phyloP scores from a whole-genome alignment of 2,113 vertebrate species.

The Macquaria australasica region DNA sequence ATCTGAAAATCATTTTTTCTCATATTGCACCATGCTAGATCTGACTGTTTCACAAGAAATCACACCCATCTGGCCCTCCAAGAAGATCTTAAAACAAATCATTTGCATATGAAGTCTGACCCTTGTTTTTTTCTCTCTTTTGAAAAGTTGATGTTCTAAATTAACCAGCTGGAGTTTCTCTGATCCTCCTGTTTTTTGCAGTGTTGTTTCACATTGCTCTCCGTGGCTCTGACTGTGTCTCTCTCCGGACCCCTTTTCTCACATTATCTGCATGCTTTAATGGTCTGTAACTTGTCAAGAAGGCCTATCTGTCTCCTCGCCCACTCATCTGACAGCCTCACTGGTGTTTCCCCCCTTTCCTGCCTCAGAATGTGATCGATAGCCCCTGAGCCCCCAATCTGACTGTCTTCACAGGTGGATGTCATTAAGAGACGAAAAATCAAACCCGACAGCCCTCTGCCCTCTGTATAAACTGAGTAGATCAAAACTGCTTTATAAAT shows the following conservation, averaged over 20 bases:
- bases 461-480: constrained; percentile 31
- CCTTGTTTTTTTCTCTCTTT: neutral
- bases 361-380: constrained; percentile 79
- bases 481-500: constrained; percentile 6
- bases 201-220: constrained; percentile 35
- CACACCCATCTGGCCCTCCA: constrained; percentile 33
- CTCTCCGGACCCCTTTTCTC: constrained; percentile 52
- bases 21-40: constrained; percentile 11
- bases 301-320: constrained; percentile 76
- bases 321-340: constrained; percentile 67
- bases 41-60: constrained; percentile 45
- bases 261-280: constrained; percentile 81
- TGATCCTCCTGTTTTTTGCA: constrained; percentile 23
- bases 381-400: constrained; percentile 54
- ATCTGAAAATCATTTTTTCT: constrained; percentile 20
- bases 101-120: constrained; percentile 49
- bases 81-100: constrained; percentile 25
- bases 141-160: constrained; percentile 34
- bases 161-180: constrained; percentile 62
- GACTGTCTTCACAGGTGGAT: constrained; percentile 76
- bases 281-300: constrained; percentile 80
- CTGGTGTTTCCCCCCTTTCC: constrained; percentile 47
- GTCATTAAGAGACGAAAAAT: constrained; percentile 74
- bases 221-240: constrained; percentile 29
- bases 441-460: constrained; percentile 30